Evolutionary conservation across 1,140 invertebrate species (phyloP).

Genomic region (Cyclargus thomasi): DNA sequence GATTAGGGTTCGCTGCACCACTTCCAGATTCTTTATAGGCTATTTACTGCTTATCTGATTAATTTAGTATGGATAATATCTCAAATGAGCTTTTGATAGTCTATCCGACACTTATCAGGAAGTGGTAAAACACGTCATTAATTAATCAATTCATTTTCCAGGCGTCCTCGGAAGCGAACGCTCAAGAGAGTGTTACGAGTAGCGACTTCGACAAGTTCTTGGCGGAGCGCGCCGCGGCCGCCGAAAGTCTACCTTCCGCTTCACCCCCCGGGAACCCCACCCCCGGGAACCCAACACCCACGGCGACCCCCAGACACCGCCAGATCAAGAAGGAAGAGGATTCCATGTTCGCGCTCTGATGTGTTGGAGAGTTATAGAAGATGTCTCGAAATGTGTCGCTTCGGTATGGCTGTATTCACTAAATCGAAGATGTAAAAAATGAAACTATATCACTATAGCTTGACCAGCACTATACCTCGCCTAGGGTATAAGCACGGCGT

Average conservation of each 20-base stretch:
- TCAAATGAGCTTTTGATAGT: no score
- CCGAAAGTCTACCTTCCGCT: constrained; percentile 78
- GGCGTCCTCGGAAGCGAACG: constrained; percentile 51
- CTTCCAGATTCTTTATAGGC: no score
- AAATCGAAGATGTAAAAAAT: neutral
- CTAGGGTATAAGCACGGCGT: no score
- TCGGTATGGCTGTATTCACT: neutral
- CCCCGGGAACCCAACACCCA: constrained; percentile 39
- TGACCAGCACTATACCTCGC: no score
- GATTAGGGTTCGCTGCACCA: no score
- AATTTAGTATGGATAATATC: no score
- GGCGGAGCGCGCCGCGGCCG: constrained; percentile 90
- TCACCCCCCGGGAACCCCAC: constrained; percentile 22
- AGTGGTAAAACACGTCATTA: no score
- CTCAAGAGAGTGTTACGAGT: constrained; percentile 85
- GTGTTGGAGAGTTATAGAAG: neutral
- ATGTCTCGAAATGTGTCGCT: neutral
- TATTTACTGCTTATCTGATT: no score
- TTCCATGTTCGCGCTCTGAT: constrained; percentile 67
- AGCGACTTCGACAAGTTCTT: constrained; percentile 95
- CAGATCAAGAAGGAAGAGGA: constrained; percentile 68
- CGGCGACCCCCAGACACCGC: constrained; percentile 41
- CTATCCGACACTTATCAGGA: no score
- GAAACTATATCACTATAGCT: no score
- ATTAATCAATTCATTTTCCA: constrained; percentile 25